Evolutionary conservation across 1,140 invertebrate genomes (phyloP).

Genomic region (Drosophila santomea): DNA sequence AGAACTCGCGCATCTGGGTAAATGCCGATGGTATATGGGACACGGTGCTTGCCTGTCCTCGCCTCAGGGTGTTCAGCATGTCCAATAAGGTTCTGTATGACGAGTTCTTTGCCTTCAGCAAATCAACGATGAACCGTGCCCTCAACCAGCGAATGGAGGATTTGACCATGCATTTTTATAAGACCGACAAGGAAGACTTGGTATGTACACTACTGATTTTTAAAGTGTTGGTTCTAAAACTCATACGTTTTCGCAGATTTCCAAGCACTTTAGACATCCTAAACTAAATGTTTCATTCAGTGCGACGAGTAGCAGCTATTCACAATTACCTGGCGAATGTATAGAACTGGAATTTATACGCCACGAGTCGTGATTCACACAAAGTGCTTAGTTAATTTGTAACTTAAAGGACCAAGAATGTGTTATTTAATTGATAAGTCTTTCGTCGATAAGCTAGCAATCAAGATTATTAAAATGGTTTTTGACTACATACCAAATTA

Average conservation of each 20-base stretch:
- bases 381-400: not conserved
- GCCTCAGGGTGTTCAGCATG: slow-evolving; percentile 13
- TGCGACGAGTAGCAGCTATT: not conserved
- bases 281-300: slow-evolving; percentile 24
- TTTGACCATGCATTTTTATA: slow-evolving; percentile 15
- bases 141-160: slow-evolving; percentile 3
- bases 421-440: not conserved
- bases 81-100: slow-evolving; percentile 5
- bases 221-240: not conserved
- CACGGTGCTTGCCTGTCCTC: slow-evolving; percentile 19
- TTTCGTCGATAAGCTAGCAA: too few species aligned
- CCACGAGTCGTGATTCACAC: slow-evolving; percentile 3
- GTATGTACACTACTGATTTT: not conserved
- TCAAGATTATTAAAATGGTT: too few species aligned
- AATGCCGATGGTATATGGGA: slow-evolving; percentile 31
- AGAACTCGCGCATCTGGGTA: slow-evolving; percentile 17
- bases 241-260: slow-evolving; percentile 9
- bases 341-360: slow-evolving; percentile 20
- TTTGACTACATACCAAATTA: too few species aligned
- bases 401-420: not conserved
- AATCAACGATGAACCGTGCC: slow-evolving; percentile 10
- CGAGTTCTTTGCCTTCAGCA: slow-evolving; percentile 13
- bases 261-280: slow-evolving; percentile 13
- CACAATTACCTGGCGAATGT: slow-evolving; percentile 18
- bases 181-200: slow-evolving; percentile 13